Evolutionary conservation across 2,888 invertebrate species (phyloP).

Genomic region (Nephrotoma appendiculata): DNA sequence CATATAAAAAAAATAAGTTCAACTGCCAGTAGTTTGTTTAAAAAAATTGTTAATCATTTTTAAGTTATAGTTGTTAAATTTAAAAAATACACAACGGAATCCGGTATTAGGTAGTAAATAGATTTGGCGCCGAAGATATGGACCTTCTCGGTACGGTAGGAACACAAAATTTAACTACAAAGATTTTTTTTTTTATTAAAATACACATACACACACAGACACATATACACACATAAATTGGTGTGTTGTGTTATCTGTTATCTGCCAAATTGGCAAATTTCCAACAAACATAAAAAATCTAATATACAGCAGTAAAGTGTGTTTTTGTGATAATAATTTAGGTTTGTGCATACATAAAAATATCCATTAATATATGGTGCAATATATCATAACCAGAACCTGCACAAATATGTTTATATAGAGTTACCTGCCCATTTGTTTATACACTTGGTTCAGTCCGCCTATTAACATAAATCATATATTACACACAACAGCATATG

Average conservation of each 20-base stretch:
- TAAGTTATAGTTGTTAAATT: background rate
- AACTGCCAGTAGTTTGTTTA: background rate
- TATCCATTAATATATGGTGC: background rate
- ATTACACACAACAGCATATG: background rate
- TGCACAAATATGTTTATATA: too few species aligned
- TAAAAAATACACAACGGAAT: conserved; percentile 20
- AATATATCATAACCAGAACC: background rate
- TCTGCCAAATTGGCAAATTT: background rate
- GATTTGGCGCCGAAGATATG: conserved; percentile 34
- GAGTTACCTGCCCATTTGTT: background rate
- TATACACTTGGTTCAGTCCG: background rate
- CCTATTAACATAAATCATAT: background rate
- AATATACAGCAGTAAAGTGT: background rate
- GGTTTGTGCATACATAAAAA: background rate
- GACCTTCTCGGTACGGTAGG: conserved; percentile 34
- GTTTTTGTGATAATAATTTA: background rate
- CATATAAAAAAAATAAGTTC: background rate
- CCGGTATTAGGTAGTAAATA: conserved; percentile 32
- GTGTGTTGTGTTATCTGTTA: background rate
- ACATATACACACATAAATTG: too few species aligned
- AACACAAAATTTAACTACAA: conserved; percentile 6
- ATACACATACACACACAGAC: too few species aligned
- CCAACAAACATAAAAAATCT: background rate
- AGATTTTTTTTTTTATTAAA: too few species aligned
- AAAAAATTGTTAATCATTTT: background rate